phyloP scores from a whole-genome alignment of 2,797 vertebrate species.

The Oophaga sylvatica region DNA sequence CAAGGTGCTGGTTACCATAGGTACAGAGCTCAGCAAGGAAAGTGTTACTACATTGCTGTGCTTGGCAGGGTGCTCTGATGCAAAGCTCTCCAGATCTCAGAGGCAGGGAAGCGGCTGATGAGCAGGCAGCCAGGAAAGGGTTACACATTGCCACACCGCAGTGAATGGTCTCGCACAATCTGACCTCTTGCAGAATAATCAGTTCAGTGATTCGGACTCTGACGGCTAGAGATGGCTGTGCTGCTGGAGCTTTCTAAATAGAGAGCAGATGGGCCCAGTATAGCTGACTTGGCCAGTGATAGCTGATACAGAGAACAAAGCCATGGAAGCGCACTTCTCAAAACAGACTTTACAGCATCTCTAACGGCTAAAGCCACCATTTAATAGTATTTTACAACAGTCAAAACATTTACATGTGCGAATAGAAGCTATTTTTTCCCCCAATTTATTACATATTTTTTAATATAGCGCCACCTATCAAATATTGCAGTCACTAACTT shows the following conservation, averaged over 20 bases:
- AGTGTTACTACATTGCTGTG: constrained; percentile 50
- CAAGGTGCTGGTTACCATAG: constrained; percentile 52
- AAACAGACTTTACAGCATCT: constrained; percentile 40
- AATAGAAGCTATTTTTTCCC: too few species aligned
- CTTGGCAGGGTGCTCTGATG: constrained; percentile 46
- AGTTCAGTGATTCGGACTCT: constrained; percentile 61
- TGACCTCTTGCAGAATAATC: constrained; percentile 59
- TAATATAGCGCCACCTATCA: neutral
- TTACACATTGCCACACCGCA: constrained; percentile 52
- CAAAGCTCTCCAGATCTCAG: constrained; percentile 30
- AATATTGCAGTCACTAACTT: neutral
- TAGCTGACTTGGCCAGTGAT: constrained; percentile 53
- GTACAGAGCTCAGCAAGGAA: constrained; percentile 41
- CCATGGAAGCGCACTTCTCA: constrained; percentile 37
- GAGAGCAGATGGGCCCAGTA: constrained; percentile 60
- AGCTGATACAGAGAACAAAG: constrained; percentile 53
- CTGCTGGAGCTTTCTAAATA: constrained; percentile 56
- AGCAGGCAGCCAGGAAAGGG: constrained; percentile 30
- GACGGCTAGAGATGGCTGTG: constrained; percentile 50
- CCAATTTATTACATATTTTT: neutral
- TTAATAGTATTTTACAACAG: too few species aligned
- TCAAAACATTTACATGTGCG: neutral
- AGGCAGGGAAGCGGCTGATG: constrained; percentile 15
- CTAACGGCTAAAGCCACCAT: constrained; percentile 8
- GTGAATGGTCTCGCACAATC: constrained; percentile 51